phyloP scores from a whole-genome alignment of 2,797 vertebrate genomes.

The Mastacembelus armatus region DNA sequence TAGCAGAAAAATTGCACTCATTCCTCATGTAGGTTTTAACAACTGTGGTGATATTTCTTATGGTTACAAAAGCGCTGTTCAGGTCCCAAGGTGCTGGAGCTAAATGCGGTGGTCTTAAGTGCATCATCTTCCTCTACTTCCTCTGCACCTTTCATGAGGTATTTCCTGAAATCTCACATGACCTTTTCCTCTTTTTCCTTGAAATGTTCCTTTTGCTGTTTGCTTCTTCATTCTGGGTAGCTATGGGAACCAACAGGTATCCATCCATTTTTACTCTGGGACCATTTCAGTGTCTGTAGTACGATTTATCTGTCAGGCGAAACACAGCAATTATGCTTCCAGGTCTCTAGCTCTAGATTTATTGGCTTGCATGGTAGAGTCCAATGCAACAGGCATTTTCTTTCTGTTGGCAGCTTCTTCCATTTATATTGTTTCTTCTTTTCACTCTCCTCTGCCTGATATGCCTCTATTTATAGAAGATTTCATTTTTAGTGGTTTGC shows the following conservation, averaged over 20 bases:
- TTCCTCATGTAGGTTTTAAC: slow-evolving; percentile 59
- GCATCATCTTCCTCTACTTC: background rate
- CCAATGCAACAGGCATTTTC: background rate
- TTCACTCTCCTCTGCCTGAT: background rate
- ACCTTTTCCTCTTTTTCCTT: background rate
- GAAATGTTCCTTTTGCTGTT: slow-evolving; percentile 29
- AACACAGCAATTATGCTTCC: slow-evolving; percentile 1
- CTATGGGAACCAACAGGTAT: slow-evolving; percentile 3
- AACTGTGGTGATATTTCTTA: slow-evolving; percentile 59
- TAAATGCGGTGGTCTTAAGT: slow-evolving; percentile 28
- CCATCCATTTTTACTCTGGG: slow-evolving; percentile 4
- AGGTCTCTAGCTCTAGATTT: slow-evolving; percentile 10
- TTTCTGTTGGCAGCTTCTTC: background rate
- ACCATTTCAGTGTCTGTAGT: slow-evolving; percentile 12
- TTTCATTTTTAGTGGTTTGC: slow-evolving; percentile 22
- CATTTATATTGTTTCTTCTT: background rate
- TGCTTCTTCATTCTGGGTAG: background rate
- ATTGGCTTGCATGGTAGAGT: background rate
- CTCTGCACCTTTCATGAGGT: background rate
- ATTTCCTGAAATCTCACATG: background rate
- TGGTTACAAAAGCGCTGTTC: slow-evolving; percentile 28
- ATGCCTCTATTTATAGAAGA: background rate
- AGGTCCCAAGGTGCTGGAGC: slow-evolving; percentile 30
- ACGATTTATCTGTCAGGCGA: slow-evolving; percentile 8
- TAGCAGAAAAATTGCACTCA: slow-evolving; percentile 48